Percentiles rank a stretch among this genome's conserved stretches.
Evolutionary conservation across 2,888 invertebrate species (phyloP).

Genomic region (Sisyra terminalis): DNA sequence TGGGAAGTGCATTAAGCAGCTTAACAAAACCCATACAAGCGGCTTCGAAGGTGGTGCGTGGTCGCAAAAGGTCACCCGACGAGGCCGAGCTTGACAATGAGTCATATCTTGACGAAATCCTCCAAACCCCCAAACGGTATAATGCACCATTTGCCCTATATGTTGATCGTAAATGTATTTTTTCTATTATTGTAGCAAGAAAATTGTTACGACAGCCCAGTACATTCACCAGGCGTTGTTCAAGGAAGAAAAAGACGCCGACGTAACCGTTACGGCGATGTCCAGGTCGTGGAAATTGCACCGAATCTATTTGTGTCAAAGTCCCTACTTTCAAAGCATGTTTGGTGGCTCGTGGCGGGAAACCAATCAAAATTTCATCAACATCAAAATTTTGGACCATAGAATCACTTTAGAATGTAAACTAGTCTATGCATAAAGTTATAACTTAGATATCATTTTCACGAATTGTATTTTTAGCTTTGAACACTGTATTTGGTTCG

Average conservation of each 20-base stretch:
- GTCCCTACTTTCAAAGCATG: constrained; percentile 67
- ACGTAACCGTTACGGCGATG: constrained; percentile 53
- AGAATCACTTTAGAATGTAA: constrained; percentile 50
- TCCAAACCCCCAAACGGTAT: constrained; percentile 48
- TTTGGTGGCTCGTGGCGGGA: constrained; percentile 67
- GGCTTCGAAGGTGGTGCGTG: too few species aligned
- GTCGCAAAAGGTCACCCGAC: constrained; percentile 29
- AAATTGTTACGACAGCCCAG: constrained; percentile 51
- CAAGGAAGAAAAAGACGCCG: constrained; percentile 57
- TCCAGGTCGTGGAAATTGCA: constrained; percentile 59
- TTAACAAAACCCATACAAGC: too few species aligned
- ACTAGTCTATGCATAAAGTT: constrained; percentile 12
- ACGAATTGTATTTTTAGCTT: constrained; percentile 29
- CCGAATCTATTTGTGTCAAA: constrained; percentile 64
- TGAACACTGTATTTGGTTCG: constrained; percentile 55
- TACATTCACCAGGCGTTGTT: constrained; percentile 66
- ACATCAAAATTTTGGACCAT: constrained; percentile 53
- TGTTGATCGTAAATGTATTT: constrained; percentile 1
- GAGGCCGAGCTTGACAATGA: constrained; percentile 31
- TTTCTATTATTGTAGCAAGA: constrained; percentile 31
- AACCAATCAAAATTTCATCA: constrained; percentile 43
- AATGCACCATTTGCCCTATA: background rate
- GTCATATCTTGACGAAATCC: constrained; percentile 33
- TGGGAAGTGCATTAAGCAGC: too few species aligned
- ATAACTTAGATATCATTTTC: constrained; percentile 6